Conservation (phyloP, 2,797 vertebrate species). For the Siniperca scherzeri region DNA sequence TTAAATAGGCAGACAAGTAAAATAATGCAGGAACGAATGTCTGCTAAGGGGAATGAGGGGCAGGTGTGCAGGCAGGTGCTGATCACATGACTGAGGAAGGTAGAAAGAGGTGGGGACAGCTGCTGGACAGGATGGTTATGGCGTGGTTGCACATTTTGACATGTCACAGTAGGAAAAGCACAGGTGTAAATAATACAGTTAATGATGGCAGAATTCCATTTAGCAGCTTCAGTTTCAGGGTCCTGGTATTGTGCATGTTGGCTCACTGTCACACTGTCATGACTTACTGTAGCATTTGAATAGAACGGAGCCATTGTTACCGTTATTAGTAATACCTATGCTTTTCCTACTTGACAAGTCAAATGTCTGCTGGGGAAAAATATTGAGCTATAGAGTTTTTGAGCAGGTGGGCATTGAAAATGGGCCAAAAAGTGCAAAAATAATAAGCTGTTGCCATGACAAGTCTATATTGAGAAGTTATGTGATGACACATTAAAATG, state of each 20-base stretch:
- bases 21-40: not conserved
- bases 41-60: no score
- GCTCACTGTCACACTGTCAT: no score
- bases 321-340: no score
- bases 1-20: not conserved
- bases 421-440: not conserved
- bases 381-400: not conserved
- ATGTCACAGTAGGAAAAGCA: not conserved
- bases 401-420: not conserved
- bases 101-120: not conserved
- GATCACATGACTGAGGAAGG: not conserved
- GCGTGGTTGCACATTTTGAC: not conserved
- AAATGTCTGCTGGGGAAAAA: not conserved
- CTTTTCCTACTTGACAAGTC: not conserved
- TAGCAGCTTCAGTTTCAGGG: slow-evolving; percentile 3
- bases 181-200: not conserved
- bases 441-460: not conserved
- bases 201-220: not conserved
- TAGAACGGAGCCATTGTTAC: no score
- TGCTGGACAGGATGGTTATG: not conserved
- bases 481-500: slow-evolving; percentile 1
- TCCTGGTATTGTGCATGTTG: no score
- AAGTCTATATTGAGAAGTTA: slow-evolving; percentile 21
- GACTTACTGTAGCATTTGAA: no score
- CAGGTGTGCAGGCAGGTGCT: not conserved